Base-by-base conservation (phyloP, 2,888 invertebrate genomes). In the Formica aserva region DNA sequence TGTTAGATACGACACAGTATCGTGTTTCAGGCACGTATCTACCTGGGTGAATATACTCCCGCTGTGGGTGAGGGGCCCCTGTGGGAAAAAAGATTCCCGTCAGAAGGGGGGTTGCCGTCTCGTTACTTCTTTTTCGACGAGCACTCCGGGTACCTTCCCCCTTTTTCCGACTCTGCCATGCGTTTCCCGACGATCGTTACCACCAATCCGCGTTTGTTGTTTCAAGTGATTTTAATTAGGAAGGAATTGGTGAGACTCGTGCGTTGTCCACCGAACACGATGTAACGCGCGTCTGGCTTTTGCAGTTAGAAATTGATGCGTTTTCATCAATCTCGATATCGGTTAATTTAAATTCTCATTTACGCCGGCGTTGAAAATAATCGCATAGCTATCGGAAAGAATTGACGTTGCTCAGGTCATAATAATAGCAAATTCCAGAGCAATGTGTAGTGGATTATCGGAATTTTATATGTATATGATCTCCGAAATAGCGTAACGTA, bases 51-150 rank as follows among this genome's bases (percentile, higher is more conserved):
- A 86, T 83, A 85, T 52, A 52, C 52, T 87, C 88, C 88, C 90
- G 83, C 90, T 89, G 91, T 92, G 92, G 91, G 92, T 92, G 92
- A 52, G n/a, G 91, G 88, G 85, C 72, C 84, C 76, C 66, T 88
- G 88, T 89, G 90, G 77, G 77, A 78, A 78, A 78, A 78, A 29
- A 29, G 55, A 41, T 57, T 57, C 57, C 55, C 29, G 77, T 4
- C 38, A 55, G 22, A 57, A 41, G 41, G 77, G n/a, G 4, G 57
- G 57, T 67, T 41, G 55, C 15, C 29, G 41, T 74, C 35, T 41
- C 60, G 26, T 74, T 55, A 71, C n/a, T 13, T 55, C 26, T 57
- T 67, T 45, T 52, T 26, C 52, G 65, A 26, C 52, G 65, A 26
- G 26, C 55, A 22, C 38, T 11, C 66, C 26, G 32, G 32, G 11